Percentiles rank a stretch among this genome's conserved stretches.
Evolutionary conservation across 2,113 vertebrate species (phyloP).

Genomic region (Albula goreensis): DNA sequence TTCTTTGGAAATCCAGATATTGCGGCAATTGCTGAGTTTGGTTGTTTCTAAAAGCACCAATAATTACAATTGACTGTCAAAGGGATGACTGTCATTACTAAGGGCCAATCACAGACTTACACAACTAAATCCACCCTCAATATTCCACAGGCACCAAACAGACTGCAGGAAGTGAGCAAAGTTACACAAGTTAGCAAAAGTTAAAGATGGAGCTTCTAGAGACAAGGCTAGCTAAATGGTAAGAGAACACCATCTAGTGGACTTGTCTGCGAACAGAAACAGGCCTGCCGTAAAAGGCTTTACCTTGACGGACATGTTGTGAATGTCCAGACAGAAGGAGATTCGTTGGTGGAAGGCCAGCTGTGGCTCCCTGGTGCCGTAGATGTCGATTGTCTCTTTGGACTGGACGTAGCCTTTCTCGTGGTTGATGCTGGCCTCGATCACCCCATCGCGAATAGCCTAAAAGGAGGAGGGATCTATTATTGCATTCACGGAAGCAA

Average conservation of each 20-base stretch:
- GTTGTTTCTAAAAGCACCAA: too few relatives aligned
- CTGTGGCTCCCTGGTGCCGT: slow-evolving; percentile 93
- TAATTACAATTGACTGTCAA: too few relatives aligned
- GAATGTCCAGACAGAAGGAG: slow-evolving; percentile 96
- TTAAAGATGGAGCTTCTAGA: background rate
- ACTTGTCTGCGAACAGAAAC: background rate
- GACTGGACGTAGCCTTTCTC: slow-evolving; percentile 97
- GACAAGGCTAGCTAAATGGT: background rate
- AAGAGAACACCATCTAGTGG: background rate
- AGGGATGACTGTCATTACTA: too few relatives aligned
- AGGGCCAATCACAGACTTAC: too few relatives aligned
- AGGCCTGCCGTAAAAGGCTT: background rate
- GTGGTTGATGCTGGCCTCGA: slow-evolving; percentile 97
- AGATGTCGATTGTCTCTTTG: slow-evolving; percentile 96
- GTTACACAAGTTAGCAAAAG: too few relatives aligned
- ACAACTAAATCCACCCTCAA: too few relatives aligned
- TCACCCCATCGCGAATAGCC: slow-evolving; percentile 95
- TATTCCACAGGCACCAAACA: too few relatives aligned
- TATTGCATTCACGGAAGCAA: too few relatives aligned
- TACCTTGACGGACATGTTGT: slow-evolving; percentile 99
- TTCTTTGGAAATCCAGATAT: too few relatives aligned
- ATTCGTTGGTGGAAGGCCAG: slow-evolving; percentile 97
- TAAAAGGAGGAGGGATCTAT: slow-evolving; percentile 46
- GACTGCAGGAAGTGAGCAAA: too few relatives aligned
- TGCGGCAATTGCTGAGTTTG: too few relatives aligned